Base-by-base conservation (phyloP, 2,113 vertebrate genomes). In the Ammodytes marinus region DNA sequence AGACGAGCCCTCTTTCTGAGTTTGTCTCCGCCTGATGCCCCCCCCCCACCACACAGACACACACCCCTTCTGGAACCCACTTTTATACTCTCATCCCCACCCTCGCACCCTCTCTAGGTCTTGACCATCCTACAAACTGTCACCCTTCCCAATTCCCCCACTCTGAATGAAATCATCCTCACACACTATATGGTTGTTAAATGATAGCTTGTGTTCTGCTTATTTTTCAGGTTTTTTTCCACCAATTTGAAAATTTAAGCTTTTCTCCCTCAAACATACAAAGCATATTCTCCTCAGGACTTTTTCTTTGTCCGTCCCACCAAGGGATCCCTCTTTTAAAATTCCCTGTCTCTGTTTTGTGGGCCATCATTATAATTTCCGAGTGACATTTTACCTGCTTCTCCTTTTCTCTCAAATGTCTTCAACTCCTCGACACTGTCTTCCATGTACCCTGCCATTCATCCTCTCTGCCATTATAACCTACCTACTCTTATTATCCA, bases 1-100 rank as follows among this genome's bases (percentile, higher is more conserved):
- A 94, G 92, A 89, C 39, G 66, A 93, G 76, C 69, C 86, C 88
- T 91, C 84, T 84, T 74, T 91, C 83, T 82, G 81, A 82, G 83
- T 64, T 55, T 65, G 74, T 83, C 88, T 79, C 77, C 35, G 46
- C 66, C 76, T 50, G 57, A 64, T 77, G 47, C 67, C 67, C 64
- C 60, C 53, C 60, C 3, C 79, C 49, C 7, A 55, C 77, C 47
- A 63, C 66, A 69, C 69, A 11, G 1, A 27, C 27, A 27, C 27
- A 27, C 27, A 27, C 27, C 27, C 76, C 83, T 55, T 82, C 65
- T 90, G 63, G 65, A 77, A 71, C 58, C 49, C 69, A 57, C 78
- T 78, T 69, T 63, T 27, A 27, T 27, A 27, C 40, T 69, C 67
- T 37, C 7, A 9, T 53, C 71, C 57, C 57, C 39, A 47, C 7